These are phyloP conservation scores for Acanthopagrus latus DNA, from an alignment of 2,797 vertebrate genomes.

Conservation along the genomic window DNA sequence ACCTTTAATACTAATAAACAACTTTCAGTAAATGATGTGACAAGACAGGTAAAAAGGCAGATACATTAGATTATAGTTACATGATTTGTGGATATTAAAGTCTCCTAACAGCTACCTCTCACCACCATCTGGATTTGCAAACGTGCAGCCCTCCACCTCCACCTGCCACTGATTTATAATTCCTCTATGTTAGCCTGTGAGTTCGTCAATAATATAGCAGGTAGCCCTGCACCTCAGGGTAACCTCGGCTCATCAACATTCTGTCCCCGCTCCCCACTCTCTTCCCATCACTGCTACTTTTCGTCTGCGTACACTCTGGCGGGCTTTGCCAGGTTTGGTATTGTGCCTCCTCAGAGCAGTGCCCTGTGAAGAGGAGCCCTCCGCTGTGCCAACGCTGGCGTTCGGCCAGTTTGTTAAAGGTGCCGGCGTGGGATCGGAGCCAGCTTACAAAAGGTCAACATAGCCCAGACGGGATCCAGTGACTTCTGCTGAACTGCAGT, in stretches of 20 bases:
- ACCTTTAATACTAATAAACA: no score
- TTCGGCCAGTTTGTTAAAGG: constrained; percentile 63
- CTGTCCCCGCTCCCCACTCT: constrained; percentile 29
- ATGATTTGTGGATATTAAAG: not conserved
- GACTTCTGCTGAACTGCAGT: constrained; percentile 75
- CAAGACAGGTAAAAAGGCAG: not conserved
- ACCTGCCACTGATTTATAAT: constrained; percentile 21
- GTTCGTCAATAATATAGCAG: constrained; percentile 34
- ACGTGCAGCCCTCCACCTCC: not conserved
- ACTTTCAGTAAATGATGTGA: no score
- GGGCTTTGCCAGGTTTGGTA: constrained; percentile 39
- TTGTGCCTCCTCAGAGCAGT: constrained; percentile 37
- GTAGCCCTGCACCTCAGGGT: constrained; percentile 18
- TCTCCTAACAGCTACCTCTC: not conserved
- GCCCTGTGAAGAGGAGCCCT: constrained; percentile 50
- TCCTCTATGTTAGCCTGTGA: constrained; percentile 14
- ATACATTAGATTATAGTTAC: not conserved
- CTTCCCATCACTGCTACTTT: constrained; percentile 49
- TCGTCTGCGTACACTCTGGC: constrained; percentile 19
- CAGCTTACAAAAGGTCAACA: constrained; percentile 79
- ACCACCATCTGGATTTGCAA: constrained; percentile 17
- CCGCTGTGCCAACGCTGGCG: constrained; percentile 63
- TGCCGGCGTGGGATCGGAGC: constrained; percentile 64
- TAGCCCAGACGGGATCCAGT: constrained; percentile 73
- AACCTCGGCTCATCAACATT: constrained; percentile 40